Conservation (phyloP, 1,140 invertebrate species). For the Eufriesea mexicana region DNA sequence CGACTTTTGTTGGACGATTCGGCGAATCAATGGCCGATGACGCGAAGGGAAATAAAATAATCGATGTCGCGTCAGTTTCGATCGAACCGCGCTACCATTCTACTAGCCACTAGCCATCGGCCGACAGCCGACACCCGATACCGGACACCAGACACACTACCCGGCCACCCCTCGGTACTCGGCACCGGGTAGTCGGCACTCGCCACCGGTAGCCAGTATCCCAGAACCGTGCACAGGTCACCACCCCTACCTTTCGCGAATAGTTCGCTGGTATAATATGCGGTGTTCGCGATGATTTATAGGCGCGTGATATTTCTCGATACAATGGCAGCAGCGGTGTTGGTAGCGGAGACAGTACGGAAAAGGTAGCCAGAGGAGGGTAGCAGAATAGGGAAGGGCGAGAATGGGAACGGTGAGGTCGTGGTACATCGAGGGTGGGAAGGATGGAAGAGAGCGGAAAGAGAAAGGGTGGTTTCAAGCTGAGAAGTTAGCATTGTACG, state of each 20-base stretch:
- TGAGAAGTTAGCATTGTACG: constrained; percentile 72
- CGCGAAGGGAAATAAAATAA: constrained; percentile 69
- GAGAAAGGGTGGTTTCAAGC: constrained; percentile 57
- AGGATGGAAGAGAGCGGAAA: not conserved
- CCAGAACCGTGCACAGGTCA: constrained; percentile 20
- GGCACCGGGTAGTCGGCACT: constrained; percentile 12
- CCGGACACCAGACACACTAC: constrained; percentile 25
- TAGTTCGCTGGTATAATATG: constrained; percentile 73
- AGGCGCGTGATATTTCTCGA: constrained; percentile 74
- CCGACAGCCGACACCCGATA: constrained; percentile 44
- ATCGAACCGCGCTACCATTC: constrained; percentile 53
- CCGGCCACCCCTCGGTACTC: constrained; percentile 26
- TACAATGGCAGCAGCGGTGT: constrained; percentile 69
- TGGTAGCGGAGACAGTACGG: constrained; percentile 45
- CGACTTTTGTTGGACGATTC: constrained; percentile 33
- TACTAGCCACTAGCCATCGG: constrained; percentile 10
- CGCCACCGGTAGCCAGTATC: constrained; percentile 18
- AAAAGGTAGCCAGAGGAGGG: constrained; percentile 37
- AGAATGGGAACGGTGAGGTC: constrained; percentile 53
- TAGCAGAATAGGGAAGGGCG: constrained; percentile 45
- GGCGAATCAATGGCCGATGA: not conserved
- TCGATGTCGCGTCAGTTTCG: constrained; percentile 73
- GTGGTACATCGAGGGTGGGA: constrained; percentile 9
- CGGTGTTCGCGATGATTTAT: constrained; percentile 74
- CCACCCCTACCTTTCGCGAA: constrained; percentile 59